Evolutionary conservation across 1,140 invertebrate genomes (phyloP), one percentile per base, ranked within the genome.

Genomic region (Hypothenemus hampei): DNA sequence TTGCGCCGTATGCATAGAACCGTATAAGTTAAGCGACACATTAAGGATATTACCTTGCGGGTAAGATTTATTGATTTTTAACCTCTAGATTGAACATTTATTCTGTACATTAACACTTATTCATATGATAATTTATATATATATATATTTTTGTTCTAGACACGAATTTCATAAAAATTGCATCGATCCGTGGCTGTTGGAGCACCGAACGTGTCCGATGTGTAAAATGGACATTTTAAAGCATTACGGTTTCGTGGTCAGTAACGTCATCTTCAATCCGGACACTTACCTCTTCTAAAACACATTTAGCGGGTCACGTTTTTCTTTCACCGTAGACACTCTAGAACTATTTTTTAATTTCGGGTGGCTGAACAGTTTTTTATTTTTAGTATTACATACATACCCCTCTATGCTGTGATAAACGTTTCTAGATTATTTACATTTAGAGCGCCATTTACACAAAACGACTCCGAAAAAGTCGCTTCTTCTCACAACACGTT

Each of bases 141-240:
- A 43, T 0, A 43, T 22, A 7, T 21, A 23, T 18, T 11, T 43
- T 46, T 46, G 13, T 79, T 81, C 5, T 73, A 93, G 91, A 62
- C 93, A 97, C 73, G 84, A 91, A 65, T 96, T 94, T 73, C 93
- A 96, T 74, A 93, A 93, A 75, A 82, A 77, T 52, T 96, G 93
- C 76, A 92, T 97, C 50, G 93, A 97, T 76, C 90, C 91, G 3
- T 97, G 93, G 93, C 77, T 97, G 20, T 73, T 96, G 58, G 90
- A 95, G 66, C 89, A 95, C 69, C 77, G 91, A 55, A 93, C 90
- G 16, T 95, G 92, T 75, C 91, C 93, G 11, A 93, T 96, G 89
- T 96, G 92, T 74, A 95, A 96, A 74, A 85, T 93, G 81, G 91
- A 96, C 71, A 94, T 97, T 66, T 78, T 96, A 11, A 87, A 91